Base-by-base conservation (phyloP, 2,113 vertebrate genomes). In the Pseudopipra pipra region DNA sequence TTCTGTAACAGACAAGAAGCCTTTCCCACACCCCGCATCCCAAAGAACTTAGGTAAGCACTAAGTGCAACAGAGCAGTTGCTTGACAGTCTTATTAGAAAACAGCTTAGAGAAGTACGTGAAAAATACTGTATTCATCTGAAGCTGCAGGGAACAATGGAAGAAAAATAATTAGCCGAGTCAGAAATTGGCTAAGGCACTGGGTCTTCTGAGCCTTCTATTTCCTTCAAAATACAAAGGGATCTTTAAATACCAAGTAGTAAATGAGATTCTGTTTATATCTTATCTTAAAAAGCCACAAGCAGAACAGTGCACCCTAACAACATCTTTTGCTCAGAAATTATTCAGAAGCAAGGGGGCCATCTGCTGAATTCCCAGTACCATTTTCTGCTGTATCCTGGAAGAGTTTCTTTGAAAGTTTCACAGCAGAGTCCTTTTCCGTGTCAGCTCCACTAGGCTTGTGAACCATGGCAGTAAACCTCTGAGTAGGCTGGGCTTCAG, bases 341-440 rank as follows among this genome's bases (percentile, higher is more conserved):
- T 1, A 95, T 88, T 96, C 85, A 97, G 90, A 96, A 88, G 80
- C 89, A 96, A 97, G 95, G 49, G 95, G 90, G 95, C 94, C 95
- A 97, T 96, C 95, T 96, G 95, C 97, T 96, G 96, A 96, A 94
- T 91, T 80, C 91, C 89, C 76, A 74, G 47, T 54, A 94, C 94
- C 63, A 86, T 61, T 89, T 93, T 63, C 66, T 96, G 70, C 44
- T 84, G 35, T 39, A 71, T 65, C 72, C 88, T 68, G 43, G 41
- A 95, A 63, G 12, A 43, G 61, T 75, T 88, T 56, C 25, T 74
- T 63, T 52, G 7, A 30, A 84, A 93, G 61, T 89, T 92, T 84
- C 35, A 44, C 67, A 87, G 39, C 6, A 5, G 5, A 44, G 54
- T 62, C 43, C 10, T 86, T 63, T 63, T 33, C 52, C 35, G n/a